phyloP scores from a whole-genome alignment of 2,888 invertebrate genomes.

The Neocrepidodera transversa region DNA sequence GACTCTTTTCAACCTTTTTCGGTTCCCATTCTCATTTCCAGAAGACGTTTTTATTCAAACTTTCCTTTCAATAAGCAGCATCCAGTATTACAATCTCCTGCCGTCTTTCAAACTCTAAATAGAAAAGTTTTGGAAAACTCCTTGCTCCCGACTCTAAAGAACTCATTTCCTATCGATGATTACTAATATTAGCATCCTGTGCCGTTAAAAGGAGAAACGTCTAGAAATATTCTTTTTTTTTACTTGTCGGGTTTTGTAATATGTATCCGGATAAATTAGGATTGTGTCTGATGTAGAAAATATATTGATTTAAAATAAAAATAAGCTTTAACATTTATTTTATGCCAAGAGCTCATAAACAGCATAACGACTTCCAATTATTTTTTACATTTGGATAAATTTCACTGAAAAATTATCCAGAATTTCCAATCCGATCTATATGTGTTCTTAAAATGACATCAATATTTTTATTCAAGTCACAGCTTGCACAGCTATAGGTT shows the following conservation, averaged over 20 bases:
- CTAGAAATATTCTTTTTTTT: conserved; percentile 7
- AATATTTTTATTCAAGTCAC: too few species aligned
- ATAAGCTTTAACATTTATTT: too few species aligned
- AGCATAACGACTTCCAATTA: too few species aligned
- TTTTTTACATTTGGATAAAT: too few species aligned
- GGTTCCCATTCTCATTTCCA: conserved; percentile 18
- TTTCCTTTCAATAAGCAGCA: conserved; percentile 28
- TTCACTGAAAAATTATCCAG: too few species aligned
- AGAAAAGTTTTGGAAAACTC: conserved; percentile 21
- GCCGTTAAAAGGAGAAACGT: not conserved
- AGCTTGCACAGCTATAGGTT: too few species aligned
- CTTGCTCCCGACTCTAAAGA: conserved; percentile 10
- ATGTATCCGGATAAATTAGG: not conserved
- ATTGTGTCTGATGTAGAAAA: not conserved
- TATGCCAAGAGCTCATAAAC: too few species aligned
- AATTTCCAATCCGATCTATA: too few species aligned
- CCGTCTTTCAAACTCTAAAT: conserved; percentile 21
- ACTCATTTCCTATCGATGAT: conserved; percentile 29
- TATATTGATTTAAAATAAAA: too few species aligned
- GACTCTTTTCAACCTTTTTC: conserved; percentile 9
- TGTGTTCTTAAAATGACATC: too few species aligned
- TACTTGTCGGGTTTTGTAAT: too few species aligned
- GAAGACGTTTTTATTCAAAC: conserved; percentile 19
- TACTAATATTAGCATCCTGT: conserved; percentile 25
- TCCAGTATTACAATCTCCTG: conserved; percentile 20